A percentile compares a stretch with the other conserved stretches of the same genome.
Evolutionary conservation across 1,140 invertebrate species (phyloP).

Genomic region (Drosophila baimaii): DNA sequence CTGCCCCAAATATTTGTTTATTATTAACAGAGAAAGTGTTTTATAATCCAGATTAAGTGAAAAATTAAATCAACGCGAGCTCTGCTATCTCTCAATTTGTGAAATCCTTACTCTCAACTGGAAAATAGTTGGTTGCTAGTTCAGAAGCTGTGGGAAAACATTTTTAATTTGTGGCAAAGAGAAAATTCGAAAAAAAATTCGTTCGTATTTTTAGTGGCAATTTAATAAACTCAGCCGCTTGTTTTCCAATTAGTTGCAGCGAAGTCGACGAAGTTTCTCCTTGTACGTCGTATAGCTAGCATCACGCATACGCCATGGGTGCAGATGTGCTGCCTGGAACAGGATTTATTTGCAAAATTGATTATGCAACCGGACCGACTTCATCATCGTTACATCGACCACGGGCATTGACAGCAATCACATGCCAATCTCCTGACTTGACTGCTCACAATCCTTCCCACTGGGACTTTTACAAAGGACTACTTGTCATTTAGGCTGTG

Average conservation of each 20-base stretch:
- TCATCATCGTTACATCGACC: slow-evolving; percentile 18
- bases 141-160: neutral
- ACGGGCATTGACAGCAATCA: slow-evolving; percentile 8
- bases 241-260: slow-evolving; percentile 23
- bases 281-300: neutral
- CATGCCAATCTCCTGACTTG: slow-evolving; percentile 32
- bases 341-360: slow-evolving; percentile 65
- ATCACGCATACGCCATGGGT: slow-evolving; percentile 30
- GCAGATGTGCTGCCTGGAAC: slow-evolving; percentile 5
- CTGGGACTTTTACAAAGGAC: neutral
- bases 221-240: slow-evolving; percentile 20
- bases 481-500: slow-evolving; percentile 4
- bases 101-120: neutral
- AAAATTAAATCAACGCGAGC: neutral
- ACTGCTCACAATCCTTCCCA: neutral
- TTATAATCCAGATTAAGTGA: neutral
- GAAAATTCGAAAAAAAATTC: neutral
- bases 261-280: slow-evolving; percentile 1
- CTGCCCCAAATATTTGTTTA: neutral
- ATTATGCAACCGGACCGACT: slow-evolving; percentile 49
- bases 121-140: neutral
- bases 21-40: neutral
- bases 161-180: slow-evolving; percentile 6
- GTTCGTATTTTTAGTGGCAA: neutral
- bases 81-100: too few species aligned